Evolutionary conservation across 2,888 invertebrate genomes (phyloP).

Genomic region (Latheticus oryzae): DNA sequence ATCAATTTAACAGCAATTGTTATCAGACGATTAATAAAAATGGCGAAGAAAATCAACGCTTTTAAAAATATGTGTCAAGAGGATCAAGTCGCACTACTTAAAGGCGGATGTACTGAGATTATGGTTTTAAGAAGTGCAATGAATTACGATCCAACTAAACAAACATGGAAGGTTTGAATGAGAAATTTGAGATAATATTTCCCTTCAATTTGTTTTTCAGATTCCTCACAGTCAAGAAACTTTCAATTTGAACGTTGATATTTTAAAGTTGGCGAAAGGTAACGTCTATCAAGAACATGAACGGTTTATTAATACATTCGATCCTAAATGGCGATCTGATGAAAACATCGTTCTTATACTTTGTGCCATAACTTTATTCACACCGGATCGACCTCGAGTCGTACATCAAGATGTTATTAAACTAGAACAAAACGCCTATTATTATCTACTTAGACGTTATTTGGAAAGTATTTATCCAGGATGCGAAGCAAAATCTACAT

Average conservation of each 20-base stretch:
- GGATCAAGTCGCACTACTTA: conserved; percentile 88
- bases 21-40: conserved; percentile 86
- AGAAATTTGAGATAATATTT: not conserved
- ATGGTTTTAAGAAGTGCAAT: conserved; percentile 93
- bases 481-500: conserved; percentile 89
- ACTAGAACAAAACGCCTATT: conserved; percentile 91
- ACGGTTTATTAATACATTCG: conserved; percentile 86
- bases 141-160: conserved; percentile 89
- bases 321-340: conserved; percentile 86
- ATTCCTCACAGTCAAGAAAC: conserved; percentile 83
- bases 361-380: conserved; percentile 91
- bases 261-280: conserved; percentile 90
- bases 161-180: conserved; percentile 84
- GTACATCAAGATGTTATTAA: conserved; percentile 87
- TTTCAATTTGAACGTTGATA: conserved; percentile 85
- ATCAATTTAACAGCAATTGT: conserved; percentile 93
- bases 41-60: conserved; percentile 86
- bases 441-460: conserved; percentile 86
- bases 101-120: conserved; percentile 96
- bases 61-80: conserved; percentile 95
- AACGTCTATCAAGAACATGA: conserved; percentile 91
- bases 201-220: conserved; percentile 63
- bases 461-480: conserved; percentile 85
- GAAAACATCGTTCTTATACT: conserved; percentile 91
- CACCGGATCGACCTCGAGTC: conserved; percentile 83